Evolutionary conservation across 2,797 vertebrate species (phyloP).

Genomic region (Hemitrygon akajei): DNA sequence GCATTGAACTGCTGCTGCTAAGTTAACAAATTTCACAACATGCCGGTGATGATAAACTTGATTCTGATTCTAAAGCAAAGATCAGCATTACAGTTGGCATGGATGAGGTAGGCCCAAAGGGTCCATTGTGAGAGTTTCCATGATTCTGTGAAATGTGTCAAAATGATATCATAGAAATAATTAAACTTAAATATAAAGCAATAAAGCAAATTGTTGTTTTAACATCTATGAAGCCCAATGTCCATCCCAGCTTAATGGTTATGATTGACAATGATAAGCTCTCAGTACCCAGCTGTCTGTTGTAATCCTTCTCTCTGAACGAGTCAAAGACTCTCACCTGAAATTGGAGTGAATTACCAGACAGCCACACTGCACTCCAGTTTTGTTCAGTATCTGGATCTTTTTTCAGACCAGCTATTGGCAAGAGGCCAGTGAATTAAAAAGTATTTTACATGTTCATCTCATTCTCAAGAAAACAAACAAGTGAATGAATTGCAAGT

Average conservation of each 20-base stretch:
- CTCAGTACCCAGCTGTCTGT: not conserved
- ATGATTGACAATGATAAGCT: not conserved
- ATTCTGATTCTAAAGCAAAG: too few species aligned
- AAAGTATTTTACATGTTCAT: not conserved
- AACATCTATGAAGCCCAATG: not conserved
- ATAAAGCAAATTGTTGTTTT: not conserved
- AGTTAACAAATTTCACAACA: too few species aligned
- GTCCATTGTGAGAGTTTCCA: too few species aligned
- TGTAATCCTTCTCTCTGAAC: not conserved
- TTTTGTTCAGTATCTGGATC: not conserved
- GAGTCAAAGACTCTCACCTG: not conserved
- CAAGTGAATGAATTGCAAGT: not conserved
- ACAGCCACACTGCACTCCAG: not conserved
- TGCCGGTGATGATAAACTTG: too few species aligned
- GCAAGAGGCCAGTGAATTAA: not conserved
- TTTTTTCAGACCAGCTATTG: not conserved
- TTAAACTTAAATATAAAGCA: not conserved
- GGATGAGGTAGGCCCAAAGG: too few species aligned
- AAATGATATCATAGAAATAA: not conserved
- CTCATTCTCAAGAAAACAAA: not conserved
- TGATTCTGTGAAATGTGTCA: not conserved
- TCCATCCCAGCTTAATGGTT: not conserved
- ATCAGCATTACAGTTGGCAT: too few species aligned
- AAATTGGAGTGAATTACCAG: not conserved
- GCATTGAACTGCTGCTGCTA: too few species aligned